These are phyloP conservation scores for Bombus turneri DNA, from an alignment of 1,140 invertebrate genomes.

Conservation along the genomic window DNA sequence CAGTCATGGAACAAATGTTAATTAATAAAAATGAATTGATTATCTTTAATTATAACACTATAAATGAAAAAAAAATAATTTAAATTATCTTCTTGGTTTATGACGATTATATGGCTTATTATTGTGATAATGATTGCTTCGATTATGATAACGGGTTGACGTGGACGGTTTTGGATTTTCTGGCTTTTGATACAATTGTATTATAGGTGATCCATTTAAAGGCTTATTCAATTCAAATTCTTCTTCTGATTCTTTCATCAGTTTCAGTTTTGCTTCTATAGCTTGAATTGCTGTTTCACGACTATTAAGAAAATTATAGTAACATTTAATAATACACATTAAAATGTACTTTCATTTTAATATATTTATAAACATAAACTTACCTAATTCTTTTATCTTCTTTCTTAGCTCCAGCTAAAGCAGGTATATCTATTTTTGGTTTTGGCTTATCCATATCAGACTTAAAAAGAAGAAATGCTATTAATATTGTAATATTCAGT, in stretches of 20 bases:
- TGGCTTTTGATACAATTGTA: conserved; percentile 85
- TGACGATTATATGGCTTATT: conserved; percentile 79
- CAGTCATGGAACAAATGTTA: conserved; percentile 39
- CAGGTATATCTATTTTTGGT: conserved; percentile 89
- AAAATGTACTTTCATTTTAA: not conserved
- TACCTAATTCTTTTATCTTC: conserved; percentile 85
- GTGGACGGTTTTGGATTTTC: conserved; percentile 80
- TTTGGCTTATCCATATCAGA: conserved; percentile 89
- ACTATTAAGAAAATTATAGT: conserved; percentile 79
- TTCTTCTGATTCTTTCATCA: conserved; percentile 87
- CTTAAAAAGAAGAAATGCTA: conserved; percentile 79
- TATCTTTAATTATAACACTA: conserved; percentile 41
- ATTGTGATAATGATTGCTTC: conserved; percentile 73
- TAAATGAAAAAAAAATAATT: conserved; percentile 28
- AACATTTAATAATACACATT: not conserved
- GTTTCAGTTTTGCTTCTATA: conserved; percentile 93
- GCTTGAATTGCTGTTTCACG: conserved; percentile 91
- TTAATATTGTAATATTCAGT: conserved; percentile 32
- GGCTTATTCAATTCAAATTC: conserved; percentile 89
- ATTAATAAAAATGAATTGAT: conserved; percentile 42
- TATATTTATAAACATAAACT: conserved; percentile 15
- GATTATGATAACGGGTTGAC: conserved; percentile 72
- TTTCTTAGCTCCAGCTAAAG: conserved; percentile 87
- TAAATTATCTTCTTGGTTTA: conserved; percentile 80
- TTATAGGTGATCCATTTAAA: conserved; percentile 85